Conservation (phyloP, 2,888 invertebrate species). For the Bellardia bayeri region DNA sequence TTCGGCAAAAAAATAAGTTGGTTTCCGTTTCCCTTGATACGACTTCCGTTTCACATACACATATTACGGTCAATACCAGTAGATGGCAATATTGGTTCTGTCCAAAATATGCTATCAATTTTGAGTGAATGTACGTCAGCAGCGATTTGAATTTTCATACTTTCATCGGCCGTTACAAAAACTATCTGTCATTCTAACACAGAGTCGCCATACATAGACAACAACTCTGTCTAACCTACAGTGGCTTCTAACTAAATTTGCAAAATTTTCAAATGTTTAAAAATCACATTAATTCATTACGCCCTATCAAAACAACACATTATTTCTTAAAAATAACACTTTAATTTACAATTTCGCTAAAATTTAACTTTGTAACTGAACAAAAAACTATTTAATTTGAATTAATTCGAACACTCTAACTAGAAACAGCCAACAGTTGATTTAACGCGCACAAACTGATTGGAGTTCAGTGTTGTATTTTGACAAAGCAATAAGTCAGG, state of each 20-base stretch:
- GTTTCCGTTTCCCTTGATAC: neutral
- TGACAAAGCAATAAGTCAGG: neutral
- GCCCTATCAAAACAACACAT: slow-evolving; percentile 7
- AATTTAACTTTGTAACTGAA: neutral
- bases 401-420: slow-evolving; percentile 2
- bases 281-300: slow-evolving; percentile 1
- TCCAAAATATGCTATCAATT: neutral
- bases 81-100: neutral
- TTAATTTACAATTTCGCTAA: neutral
- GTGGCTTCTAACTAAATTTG: neutral
- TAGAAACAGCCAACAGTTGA: neutral
- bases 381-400: neutral
- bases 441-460: slow-evolving; percentile 17
- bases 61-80: neutral
- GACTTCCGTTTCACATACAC: neutral
- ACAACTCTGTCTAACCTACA: neutral
- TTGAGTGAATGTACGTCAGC: neutral
- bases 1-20: neutral
- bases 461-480: slow-evolving; percentile 39
- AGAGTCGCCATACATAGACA: neutral
- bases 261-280: neutral
- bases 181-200: neutral
- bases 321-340: neutral
- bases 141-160: neutral
- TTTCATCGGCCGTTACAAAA: neutral